Conservation (phyloP, 2,797 vertebrate species). For the Labeo calbasu region DNA sequence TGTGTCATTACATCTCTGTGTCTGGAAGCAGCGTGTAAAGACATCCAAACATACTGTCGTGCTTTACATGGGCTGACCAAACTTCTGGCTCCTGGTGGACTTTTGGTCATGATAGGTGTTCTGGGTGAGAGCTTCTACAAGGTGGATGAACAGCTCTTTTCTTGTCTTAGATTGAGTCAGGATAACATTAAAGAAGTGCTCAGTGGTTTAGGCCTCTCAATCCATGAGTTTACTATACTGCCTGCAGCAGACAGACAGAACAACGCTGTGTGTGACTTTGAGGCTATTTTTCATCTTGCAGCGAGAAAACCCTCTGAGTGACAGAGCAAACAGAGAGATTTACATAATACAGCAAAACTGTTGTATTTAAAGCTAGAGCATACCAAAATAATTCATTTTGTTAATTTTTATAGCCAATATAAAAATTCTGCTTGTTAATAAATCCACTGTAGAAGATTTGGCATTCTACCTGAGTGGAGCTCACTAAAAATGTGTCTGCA, state of each 20-base stretch:
- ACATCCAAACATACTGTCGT: constrained; percentile 50
- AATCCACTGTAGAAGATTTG: not conserved
- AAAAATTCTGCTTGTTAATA: no score
- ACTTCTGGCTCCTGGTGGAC: constrained; percentile 68
- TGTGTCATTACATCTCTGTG: constrained; percentile 70
- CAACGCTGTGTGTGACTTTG: constrained; percentile 47
- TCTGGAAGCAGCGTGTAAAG: constrained; percentile 70
- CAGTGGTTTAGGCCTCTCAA: constrained; percentile 20
- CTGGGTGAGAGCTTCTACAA: constrained; percentile 70
- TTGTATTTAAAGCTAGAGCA: not conserved
- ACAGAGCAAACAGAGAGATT: not conserved
- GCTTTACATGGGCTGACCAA: constrained; percentile 65
- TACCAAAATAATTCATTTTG: not conserved
- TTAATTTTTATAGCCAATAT: no score
- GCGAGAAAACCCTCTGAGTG: constrained; percentile 40
- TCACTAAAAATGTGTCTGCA: no score
- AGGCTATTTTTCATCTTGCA: constrained; percentile 43
- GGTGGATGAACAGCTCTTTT: constrained; percentile 65
- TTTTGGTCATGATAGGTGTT: constrained; percentile 65
- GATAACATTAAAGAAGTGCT: constrained; percentile 55
- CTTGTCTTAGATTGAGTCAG: constrained; percentile 65
- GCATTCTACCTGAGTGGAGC: no score
- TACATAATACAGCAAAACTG: not conserved
- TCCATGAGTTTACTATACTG: constrained; percentile 46
- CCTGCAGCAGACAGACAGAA: not conserved